Base-by-base conservation (phyloP, 2,888 invertebrate genomes). In the Iselma pallidipennis region DNA sequence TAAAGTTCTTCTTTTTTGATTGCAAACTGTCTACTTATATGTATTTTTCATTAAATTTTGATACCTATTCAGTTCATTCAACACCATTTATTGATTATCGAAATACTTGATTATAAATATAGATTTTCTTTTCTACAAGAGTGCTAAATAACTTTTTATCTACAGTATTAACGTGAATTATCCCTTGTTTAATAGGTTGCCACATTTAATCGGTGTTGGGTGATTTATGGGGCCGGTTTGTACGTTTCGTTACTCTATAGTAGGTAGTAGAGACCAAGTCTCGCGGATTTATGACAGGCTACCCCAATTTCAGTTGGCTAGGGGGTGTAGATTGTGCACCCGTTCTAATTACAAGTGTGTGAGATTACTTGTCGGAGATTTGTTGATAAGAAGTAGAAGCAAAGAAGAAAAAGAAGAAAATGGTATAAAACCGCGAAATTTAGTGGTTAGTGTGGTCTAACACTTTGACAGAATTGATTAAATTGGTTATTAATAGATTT, bases 281-380 rank as follows among this genome's bases (percentile, higher is more conserved):
- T 42, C 42, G 42, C 10, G 21, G 21, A 42, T 42, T 42, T 42
- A 42, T 21, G 42, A 42, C 9, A 45, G n/a, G 5, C 3, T 2
- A 2, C 2, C 1, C 45, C 45, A 45, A 21, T 23, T 45, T 4
- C 21, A 19, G 2, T 19, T 16, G 16, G 37, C 7, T 37, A 16
- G 37, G 14, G 14, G 23, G 3, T n/a, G 45, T n/a, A 33, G 14
- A 45, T 9, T n/a, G 45, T n/a, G n/a, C n/a, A 23, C 21, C 12
- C 3, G 45, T 45, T 45, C 45, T 45, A 45, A 45, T 45, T 29
- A 48, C 55, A 52, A 28, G 45, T 55, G 51, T 45, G 45, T 42
- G 5, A 49, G 49, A 50, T 45, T 33, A 28, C 53, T 58, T 59
- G 57, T 55, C 28, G 31, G 42, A 23, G 19, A 42, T 50, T 50